Base-by-base conservation (phyloP, 2,113 vertebrate genomes). In the Tretioscincus oriximinensis region DNA sequence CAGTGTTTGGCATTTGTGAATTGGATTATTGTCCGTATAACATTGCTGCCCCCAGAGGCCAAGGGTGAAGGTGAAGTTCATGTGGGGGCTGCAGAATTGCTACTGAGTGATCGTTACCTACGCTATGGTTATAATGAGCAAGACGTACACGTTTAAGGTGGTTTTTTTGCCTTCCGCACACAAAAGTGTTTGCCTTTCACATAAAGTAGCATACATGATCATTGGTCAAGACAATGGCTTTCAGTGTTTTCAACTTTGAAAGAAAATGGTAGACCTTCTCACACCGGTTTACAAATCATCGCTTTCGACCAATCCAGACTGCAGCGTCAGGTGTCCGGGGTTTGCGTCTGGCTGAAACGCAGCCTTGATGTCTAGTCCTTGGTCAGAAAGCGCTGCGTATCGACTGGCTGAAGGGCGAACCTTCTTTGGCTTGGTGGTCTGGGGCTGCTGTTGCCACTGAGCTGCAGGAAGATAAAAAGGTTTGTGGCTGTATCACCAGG, bases 341-440 rank as follows among this genome's bases (percentile, higher is more conserved):
- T 91, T 97, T 91, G 97, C 96, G 86, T 99, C 98, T 0, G 98
- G 98, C 90, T 99, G 97, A 95, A 99, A 99, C 21, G 98, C 98
- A 0, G 98, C 98, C 93, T 96, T 99, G 91, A 99, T 98, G 78
- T 99, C 98, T 90, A 99, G 96, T 79, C 98, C 98, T 92, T 97
- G 95, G 94, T 99, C 98, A 31, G 97, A 99, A 86, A 99, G 97
- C 1, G 97, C 98, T 14, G 98, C 98, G 0, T 99, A 99, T 85
- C 98, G 97, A 88, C 98, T 99, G 86, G 97, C 92, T 1, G 98
- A 99, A 31, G 98, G 98, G 82, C 98, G 96, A 82, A 99, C 97
- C 90, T 98, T 98, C 92, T 97, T 99, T 79, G 96, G 96, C 91
- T 97, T 99, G 67, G 97, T 96, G 77, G 94, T 96, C 87, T 97